Percentiles rank a stretch among this genome's conserved stretches.
Conservation (phyloP, 1,140 invertebrate species). For the Vanessa atalanta region DNA sequence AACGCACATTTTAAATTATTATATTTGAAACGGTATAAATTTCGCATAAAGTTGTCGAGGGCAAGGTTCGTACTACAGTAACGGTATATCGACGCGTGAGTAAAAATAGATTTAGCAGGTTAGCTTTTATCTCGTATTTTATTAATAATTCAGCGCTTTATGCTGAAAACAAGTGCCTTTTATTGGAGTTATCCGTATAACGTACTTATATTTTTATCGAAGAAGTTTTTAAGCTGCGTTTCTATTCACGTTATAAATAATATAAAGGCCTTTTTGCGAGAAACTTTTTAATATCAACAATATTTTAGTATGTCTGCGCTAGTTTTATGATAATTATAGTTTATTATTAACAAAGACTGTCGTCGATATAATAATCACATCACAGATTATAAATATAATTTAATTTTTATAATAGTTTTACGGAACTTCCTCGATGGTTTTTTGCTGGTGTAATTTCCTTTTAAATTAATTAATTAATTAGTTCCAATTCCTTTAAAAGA, state of each 20-base stretch:
- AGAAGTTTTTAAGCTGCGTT: constrained; percentile 22
- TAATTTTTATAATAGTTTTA: not conserved
- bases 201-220: constrained; percentile 22
- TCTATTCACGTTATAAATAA: constrained; percentile 22
- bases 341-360: constrained; percentile 42
- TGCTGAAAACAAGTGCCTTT: constrained; percentile 39
- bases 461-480: not conserved
- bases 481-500: not conserved
- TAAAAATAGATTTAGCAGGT: constrained; percentile 25
- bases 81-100: constrained; percentile 7
- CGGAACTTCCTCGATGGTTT: not conserved
- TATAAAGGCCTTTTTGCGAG: constrained; percentile 1
- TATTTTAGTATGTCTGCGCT: constrained; percentile 16
- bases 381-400: constrained; percentile 21
- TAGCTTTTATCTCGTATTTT: constrained; percentile 26
- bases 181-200: constrained; percentile 24
- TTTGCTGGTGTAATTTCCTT: not conserved
- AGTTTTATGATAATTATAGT: constrained; percentile 23
- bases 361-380: constrained; percentile 40
- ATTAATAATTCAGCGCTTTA: constrained; percentile 23
- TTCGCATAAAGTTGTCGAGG: constrained; percentile 20
- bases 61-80: constrained; percentile 23
- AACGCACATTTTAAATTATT: constrained; percentile 28
- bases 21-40: constrained; percentile 26
- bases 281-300: constrained; percentile 4